phyloP scores from a whole-genome alignment of 92 coral and sea anemone genomes.

The Phenganax stokvisi region DNA sequence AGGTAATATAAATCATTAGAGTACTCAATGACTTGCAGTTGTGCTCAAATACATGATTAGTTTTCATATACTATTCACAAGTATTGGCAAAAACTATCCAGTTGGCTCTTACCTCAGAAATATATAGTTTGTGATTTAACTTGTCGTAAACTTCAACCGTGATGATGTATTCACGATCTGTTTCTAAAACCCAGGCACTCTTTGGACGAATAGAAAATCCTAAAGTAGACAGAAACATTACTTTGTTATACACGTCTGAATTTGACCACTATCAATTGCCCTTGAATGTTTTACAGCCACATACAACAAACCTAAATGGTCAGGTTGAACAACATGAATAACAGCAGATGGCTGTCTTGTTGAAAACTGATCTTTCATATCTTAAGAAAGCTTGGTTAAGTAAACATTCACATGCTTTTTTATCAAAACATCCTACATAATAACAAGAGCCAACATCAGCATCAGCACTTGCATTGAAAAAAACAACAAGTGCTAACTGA shows the following conservation, averaged over 20 bases:
- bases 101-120: slow-evolving; percentile 60
- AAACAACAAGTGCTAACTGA: too few species aligned
- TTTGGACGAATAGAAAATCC: slow-evolving; percentile 77
- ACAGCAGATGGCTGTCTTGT: slow-evolving; percentile 70
- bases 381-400: slow-evolving; percentile 10
- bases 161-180: slow-evolving; percentile 68
- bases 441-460: too few species aligned
- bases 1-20: too few species aligned
- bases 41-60: too few species aligned
- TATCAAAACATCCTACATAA: too few species aligned
- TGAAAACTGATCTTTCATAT: slow-evolving; percentile 22
- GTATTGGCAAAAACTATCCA: too few species aligned
- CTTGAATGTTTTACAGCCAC: background rate
- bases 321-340: slow-evolving; percentile 79
- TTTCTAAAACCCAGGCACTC: slow-evolving; percentile 80
- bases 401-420: background rate
- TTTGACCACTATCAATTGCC: background rate
- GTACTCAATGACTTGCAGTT: too few species aligned
- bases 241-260: background rate
- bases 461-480: too few species aligned
- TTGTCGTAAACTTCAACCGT: slow-evolving; percentile 78
- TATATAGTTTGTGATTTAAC: slow-evolving; percentile 72
- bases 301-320: slow-evolving; percentile 56
- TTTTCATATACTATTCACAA: too few species aligned
- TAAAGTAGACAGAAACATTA: background rate